Percentiles rank a stretch among this genome's conserved stretches.
Evolutionary conservation across 2,888 invertebrate genomes (phyloP).

Genomic region (Ectobius pallidus): DNA sequence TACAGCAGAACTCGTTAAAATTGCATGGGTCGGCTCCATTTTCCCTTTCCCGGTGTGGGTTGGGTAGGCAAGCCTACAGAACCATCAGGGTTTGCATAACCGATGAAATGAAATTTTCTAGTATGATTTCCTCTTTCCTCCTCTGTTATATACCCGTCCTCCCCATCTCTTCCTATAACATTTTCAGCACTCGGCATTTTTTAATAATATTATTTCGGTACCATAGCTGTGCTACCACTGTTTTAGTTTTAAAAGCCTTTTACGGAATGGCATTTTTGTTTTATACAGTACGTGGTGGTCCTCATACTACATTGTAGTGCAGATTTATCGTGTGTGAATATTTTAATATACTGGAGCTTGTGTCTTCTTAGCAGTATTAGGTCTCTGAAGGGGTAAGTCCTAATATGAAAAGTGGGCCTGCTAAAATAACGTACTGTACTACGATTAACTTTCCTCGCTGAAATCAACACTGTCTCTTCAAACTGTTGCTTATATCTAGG

Average conservation of each 20-base stretch:
- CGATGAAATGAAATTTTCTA: slow-evolving; percentile 42
- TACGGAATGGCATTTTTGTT: slow-evolving; percentile 23
- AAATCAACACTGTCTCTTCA: too few species aligned
- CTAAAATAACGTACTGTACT: too few species aligned
- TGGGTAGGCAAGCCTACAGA: slow-evolving; percentile 30
- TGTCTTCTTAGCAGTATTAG: too few species aligned
- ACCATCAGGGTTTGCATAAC: slow-evolving; percentile 38
- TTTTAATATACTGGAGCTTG: slow-evolving; percentile 5
- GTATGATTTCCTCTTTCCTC: slow-evolving; percentile 37
- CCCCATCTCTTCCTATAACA: slow-evolving; percentile 19
- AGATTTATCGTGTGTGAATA: slow-evolving; percentile 13
- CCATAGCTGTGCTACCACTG: slow-evolving; percentile 8
- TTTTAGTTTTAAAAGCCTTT: slow-evolving; percentile 31
- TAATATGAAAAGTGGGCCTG: too few species aligned
- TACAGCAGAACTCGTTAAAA: slow-evolving; percentile 53
- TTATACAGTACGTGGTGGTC: not conserved
- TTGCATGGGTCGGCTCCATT: slow-evolving; percentile 53
- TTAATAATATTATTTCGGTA: slow-evolving; percentile 32
- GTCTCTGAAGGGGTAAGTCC: too few species aligned
- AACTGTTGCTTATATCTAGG: too few species aligned
- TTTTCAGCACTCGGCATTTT: slow-evolving; percentile 29
- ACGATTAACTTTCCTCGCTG: too few species aligned
- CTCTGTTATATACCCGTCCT: not conserved
- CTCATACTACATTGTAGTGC: not conserved
- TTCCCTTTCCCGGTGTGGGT: slow-evolving; percentile 38